Conservation (phyloP, 1,140 invertebrate species). For the Drosophila gunungcola region DNA sequence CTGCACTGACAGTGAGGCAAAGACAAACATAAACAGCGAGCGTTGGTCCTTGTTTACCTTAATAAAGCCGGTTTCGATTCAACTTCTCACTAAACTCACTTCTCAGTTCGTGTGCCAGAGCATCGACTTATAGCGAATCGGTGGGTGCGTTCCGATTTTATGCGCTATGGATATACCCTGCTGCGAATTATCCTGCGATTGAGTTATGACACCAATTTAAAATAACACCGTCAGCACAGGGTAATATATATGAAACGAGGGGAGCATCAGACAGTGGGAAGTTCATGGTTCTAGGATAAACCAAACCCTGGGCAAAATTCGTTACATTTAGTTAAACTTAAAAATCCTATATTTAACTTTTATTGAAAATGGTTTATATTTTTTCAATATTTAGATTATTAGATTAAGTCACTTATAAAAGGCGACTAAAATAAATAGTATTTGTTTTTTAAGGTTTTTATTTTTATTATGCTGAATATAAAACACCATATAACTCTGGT, state of each 20-base stretch:
- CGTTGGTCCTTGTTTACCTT: constrained; percentile 76
- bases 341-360: too few species aligned
- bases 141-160: constrained; percentile 20
- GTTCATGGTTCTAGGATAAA: not conserved
- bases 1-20: constrained; percentile 76
- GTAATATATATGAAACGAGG: constrained; percentile 13
- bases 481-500: too few species aligned
- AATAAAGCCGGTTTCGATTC: constrained; percentile 55
- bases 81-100: constrained; percentile 23
- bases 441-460: too few species aligned
- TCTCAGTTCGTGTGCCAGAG: constrained; percentile 2
- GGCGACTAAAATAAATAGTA: too few species aligned
- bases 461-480: too few species aligned
- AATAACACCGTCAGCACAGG: constrained; percentile 25
- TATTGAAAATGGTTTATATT: too few species aligned
- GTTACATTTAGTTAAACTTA: too few species aligned
- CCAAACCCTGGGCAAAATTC: too few species aligned
- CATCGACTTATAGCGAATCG: constrained; percentile 28
- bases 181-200: constrained; percentile 37
- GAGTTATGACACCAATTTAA: constrained; percentile 18
- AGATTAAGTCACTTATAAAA: too few species aligned
- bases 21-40: constrained; percentile 77
- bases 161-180: constrained; percentile 18
- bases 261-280: constrained; percentile 9
- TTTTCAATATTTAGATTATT: too few species aligned